Evolutionary conservation across 2,797 vertebrate species (phyloP).

Genomic region (Podarcis siculus): DNA sequence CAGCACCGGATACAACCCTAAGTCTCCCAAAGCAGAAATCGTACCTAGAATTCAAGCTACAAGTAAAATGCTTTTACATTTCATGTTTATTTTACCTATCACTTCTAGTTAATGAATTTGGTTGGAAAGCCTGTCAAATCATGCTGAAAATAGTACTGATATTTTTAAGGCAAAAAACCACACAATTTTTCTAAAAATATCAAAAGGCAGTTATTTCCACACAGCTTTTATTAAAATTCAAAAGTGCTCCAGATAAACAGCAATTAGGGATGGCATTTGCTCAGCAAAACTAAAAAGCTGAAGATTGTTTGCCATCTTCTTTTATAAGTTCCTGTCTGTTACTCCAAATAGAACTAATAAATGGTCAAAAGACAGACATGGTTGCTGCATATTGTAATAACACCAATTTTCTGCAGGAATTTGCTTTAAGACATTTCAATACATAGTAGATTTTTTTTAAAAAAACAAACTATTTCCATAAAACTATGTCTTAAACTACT

Average conservation of each 20-base stretch:
- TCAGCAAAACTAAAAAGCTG: constrained; percentile 37
- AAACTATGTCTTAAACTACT: not conserved
- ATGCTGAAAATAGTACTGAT: constrained; percentile 48
- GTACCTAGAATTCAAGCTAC: constrained; percentile 21
- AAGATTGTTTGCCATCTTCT: constrained; percentile 14
- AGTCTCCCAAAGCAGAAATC: constrained; percentile 26
- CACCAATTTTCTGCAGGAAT: constrained; percentile 4
- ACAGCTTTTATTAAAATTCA: constrained; percentile 53
- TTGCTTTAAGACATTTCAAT: not conserved
- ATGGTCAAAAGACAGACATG: constrained; percentile 26
- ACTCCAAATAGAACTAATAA: constrained; percentile 14
- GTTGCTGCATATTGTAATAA: constrained; percentile 14
- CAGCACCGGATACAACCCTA: not conserved
- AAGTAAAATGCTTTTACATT: constrained; percentile 42
- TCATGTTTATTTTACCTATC: constrained; percentile 49
- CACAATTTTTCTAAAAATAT: constrained; percentile 56
- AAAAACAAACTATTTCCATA: not conserved
- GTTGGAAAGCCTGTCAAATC: constrained; percentile 64
- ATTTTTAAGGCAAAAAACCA: constrained; percentile 50
- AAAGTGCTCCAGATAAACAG: constrained; percentile 59
- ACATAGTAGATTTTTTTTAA: not conserved
- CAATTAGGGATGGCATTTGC: constrained; percentile 65
- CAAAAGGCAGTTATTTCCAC: constrained; percentile 52
- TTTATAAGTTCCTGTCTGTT: not conserved
- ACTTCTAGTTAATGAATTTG: constrained; percentile 31